phyloP scores from a whole-genome alignment of 2,888 invertebrate species.

The Cremastobaeus sp. region DNA sequence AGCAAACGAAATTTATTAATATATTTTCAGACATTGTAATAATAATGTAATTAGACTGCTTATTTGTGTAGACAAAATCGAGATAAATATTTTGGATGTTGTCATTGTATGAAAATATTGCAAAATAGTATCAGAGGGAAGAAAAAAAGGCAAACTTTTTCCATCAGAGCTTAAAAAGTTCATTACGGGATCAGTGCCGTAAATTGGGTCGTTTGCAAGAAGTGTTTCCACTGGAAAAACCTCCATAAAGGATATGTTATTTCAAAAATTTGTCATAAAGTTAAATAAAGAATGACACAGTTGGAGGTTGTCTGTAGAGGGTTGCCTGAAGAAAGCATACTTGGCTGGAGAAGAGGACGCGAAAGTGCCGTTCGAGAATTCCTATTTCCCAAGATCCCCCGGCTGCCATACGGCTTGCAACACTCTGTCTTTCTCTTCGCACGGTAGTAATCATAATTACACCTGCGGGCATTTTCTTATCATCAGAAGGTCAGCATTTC shows the following conservation, averaged over 20 bases:
- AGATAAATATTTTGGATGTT: too few relatives aligned
- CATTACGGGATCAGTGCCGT: conserved; percentile 25
- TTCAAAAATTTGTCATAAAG: conserved; percentile 49
- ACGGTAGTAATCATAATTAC: conserved; percentile 76
- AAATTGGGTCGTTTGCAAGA: conserved; percentile 41
- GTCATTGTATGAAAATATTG: too few relatives aligned
- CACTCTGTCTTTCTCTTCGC: conserved; percentile 72
- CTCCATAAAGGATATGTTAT: conserved; percentile 25
- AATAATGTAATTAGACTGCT: too few relatives aligned
- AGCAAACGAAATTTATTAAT: too few relatives aligned
- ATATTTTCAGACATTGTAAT: too few relatives aligned
- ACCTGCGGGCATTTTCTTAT: conserved; percentile 76
- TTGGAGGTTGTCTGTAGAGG: conserved; percentile 63
- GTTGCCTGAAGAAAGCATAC: conserved; percentile 23
- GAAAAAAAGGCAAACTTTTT: conserved; percentile 24
- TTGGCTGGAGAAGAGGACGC: conserved; percentile 64
- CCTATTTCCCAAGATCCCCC: conserved; percentile 76
- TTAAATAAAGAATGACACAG: conserved; percentile 49
- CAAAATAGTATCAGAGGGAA: conserved; percentile 1
- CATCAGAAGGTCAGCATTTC: conserved; percentile 64
- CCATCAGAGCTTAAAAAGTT: conserved; percentile 38
- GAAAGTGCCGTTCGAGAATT: conserved; percentile 76
- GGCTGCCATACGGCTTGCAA: conserved; percentile 75
- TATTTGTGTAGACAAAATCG: too few relatives aligned
- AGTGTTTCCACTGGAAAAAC: conserved; percentile 31